These are phyloP conservation scores for Bruchidius siliquastri DNA, from an alignment of 2,888 invertebrate genomes.

Conservation along the genomic window DNA sequence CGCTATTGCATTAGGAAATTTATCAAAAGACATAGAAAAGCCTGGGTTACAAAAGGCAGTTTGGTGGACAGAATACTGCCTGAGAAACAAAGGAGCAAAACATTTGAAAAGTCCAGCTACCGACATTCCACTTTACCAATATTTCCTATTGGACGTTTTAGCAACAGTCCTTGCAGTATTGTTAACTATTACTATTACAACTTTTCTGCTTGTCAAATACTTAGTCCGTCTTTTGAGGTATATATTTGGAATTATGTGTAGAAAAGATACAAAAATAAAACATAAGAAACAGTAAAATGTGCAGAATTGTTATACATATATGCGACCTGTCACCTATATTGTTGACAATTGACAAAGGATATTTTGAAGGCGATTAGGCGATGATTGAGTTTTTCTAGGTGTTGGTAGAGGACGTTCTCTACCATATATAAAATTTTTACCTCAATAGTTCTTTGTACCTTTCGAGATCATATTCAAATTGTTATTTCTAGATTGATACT, in stretches of 20 bases:
- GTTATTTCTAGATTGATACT: too few relatives aligned
- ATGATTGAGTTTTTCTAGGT: too few relatives aligned
- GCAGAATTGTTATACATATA: too few relatives aligned
- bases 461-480: too few relatives aligned
- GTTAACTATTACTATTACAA: slow-evolving; percentile 1
- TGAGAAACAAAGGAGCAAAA: slow-evolving; percentile 30
- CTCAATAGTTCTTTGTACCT: too few relatives aligned
- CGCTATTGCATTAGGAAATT: slow-evolving; percentile 14
- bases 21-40: slow-evolving; percentile 26
- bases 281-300: neutral
- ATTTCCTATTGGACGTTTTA: slow-evolving; percentile 28
- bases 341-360: too few relatives aligned
- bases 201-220: slow-evolving; percentile 3
- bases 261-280: neutral
- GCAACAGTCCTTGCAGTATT: slow-evolving; percentile 12
- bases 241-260: neutral
- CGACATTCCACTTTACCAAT: slow-evolving; percentile 26
- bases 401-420: too few relatives aligned
- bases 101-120: slow-evolving; percentile 24
- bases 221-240: neutral
- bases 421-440: too few relatives aligned
- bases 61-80: slow-evolving; percentile 36
- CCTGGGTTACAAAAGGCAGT: slow-evolving; percentile 31
- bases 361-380: too few relatives aligned
- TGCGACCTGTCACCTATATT: too few relatives aligned